Evolutionary conservation across 2,888 invertebrate genomes (phyloP).

Genomic region (Lamellibrachia columna): DNA sequence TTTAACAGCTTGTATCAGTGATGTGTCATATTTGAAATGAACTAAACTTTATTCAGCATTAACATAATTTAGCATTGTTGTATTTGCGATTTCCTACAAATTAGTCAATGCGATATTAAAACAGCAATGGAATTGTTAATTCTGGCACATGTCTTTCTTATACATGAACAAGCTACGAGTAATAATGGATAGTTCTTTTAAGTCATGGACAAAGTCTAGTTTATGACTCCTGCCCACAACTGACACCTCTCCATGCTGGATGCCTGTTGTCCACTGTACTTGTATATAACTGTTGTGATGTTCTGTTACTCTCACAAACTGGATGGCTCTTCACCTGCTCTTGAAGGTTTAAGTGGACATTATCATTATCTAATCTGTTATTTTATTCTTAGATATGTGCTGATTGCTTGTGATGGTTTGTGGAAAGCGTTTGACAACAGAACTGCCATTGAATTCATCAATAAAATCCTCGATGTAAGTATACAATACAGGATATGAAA

Average conservation of each 20-base stretch:
- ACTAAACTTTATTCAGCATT: background rate
- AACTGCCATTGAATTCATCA: slow-evolving; percentile 49
- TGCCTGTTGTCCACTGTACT: too few species aligned
- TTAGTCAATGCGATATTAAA: background rate
- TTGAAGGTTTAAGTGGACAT: background rate
- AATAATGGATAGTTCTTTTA: too few species aligned
- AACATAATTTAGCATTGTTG: background rate
- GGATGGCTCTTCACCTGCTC: slow-evolving; percentile 19
- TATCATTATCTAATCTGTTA: background rate
- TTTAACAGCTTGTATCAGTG: too few species aligned
- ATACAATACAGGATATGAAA: background rate
- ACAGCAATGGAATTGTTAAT: background rate
- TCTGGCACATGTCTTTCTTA: too few species aligned
- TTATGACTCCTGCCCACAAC: too few species aligned
- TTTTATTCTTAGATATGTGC: slow-evolving; percentile 63
- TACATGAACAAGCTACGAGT: too few species aligned
- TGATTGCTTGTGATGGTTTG: slow-evolving; percentile 70
- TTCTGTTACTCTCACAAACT: too few species aligned
- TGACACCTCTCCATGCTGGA: too few species aligned
- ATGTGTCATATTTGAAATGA: slow-evolving; percentile 3
- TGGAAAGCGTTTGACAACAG: slow-evolving; percentile 67
- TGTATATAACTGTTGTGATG: slow-evolving; percentile 21
- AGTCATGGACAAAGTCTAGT: too few species aligned
- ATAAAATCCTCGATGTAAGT: slow-evolving; percentile 48
- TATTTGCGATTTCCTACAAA: background rate